These are phyloP conservation scores for Poeciliopsis paucimaculata DNA, from an alignment of 2,797 vertebrate species.

Conservation along the genomic window DNA sequence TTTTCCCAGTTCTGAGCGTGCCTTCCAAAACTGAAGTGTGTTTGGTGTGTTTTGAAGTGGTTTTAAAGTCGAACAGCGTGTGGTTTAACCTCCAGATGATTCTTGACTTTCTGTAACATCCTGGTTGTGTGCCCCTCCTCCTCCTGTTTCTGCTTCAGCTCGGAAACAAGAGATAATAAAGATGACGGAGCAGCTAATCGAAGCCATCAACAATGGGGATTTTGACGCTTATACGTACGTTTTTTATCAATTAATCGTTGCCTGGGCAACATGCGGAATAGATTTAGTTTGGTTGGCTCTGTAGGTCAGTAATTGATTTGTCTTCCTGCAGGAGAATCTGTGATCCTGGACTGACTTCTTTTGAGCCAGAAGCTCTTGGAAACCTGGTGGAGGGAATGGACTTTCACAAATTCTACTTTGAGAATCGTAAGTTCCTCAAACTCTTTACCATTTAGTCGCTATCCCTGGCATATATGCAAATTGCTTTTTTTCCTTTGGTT, in stretches of 20 bases:
- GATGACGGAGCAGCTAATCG: conserved; percentile 98
- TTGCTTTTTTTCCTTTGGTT: too few species aligned
- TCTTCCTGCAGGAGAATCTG: conserved; percentile 91
- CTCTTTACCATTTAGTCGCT: background rate
- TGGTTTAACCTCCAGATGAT: conserved; percentile 11
- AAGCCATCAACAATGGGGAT: conserved; percentile 99
- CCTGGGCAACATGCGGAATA: background rate
- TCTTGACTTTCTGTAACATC: conserved; percentile 24
- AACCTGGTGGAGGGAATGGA: conserved; percentile 99
- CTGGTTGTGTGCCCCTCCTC: background rate
- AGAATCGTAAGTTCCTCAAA: conserved; percentile 88
- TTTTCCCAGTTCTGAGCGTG: background rate
- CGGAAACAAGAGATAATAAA: conserved; percentile 99
- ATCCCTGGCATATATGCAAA: background rate
- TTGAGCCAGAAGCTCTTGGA: conserved; percentile 97
- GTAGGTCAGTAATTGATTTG: conserved; percentile 4
- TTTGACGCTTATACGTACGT: conserved; percentile 99
- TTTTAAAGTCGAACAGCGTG: conserved; percentile 38
- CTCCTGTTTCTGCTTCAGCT: conserved; percentile 75
- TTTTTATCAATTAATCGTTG: background rate
- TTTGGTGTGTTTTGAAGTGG: conserved; percentile 11
- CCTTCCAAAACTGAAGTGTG: background rate
- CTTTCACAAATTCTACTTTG: conserved; percentile 99
- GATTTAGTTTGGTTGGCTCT: background rate
- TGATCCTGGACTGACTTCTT: conserved; percentile 97